Evolutionary conservation across 2,797 vertebrate species (phyloP).

Genomic region (Hoplostethus atlanticus): DNA sequence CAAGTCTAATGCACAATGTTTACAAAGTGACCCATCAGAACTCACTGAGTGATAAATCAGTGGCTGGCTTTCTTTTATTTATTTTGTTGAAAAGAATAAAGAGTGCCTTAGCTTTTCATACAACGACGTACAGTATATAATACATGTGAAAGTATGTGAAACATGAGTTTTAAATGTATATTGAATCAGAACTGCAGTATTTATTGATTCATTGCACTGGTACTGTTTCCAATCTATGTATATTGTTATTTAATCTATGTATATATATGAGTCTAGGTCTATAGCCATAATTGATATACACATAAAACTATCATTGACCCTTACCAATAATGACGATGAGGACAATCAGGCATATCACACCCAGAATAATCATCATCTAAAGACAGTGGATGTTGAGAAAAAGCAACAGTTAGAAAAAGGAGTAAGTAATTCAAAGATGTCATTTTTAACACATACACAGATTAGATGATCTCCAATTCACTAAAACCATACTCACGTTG

Average conservation of each 20-base stretch:
- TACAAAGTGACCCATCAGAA: neutral
- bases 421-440: neutral
- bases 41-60: no score
- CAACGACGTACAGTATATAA: neutral
- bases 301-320: constrained; percentile 25
- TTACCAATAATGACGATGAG: constrained; percentile 90
- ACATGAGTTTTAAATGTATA: no score
- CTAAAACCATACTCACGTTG: neutral
- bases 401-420: constrained; percentile 19
- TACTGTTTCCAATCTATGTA: no score
- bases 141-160: neutral
- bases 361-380: constrained; percentile 90
- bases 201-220: no score
- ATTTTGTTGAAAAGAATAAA: neutral
- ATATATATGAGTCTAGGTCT: no score
- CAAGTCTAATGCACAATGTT: neutral
- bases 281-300: neutral
- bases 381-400: constrained; percentile 24
- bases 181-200: no score
- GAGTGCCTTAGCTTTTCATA: neutral
- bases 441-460: neutral
- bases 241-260: no score
- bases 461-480: neutral
- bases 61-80: neutral
- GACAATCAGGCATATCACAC: constrained; percentile 89